A percentile compares a stretch with the other conserved stretches of the same genome.
These are phyloP conservation scores for Drosophila barbarae DNA, from an alignment of 2,888 invertebrate genomes.

Conservation along the genomic window DNA sequence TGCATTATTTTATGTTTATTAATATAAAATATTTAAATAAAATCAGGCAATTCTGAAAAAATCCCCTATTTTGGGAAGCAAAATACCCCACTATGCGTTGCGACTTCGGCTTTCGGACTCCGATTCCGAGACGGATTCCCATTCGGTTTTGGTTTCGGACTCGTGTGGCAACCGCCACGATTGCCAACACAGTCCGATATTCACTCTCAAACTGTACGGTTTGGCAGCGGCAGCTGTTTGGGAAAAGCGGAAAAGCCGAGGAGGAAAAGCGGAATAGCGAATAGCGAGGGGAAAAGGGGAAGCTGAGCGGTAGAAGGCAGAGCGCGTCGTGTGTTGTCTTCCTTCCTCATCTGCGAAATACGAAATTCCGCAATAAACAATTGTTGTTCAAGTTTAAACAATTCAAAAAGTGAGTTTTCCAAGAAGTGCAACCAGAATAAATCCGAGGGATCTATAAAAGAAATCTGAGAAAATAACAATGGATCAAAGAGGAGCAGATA, in stretches of 20 bases:
- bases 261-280: conserved; percentile 26
- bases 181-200: conserved; percentile 61
- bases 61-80: neutral
- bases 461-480: neutral
- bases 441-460: neutral
- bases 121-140: conserved; percentile 2
- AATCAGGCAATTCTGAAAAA: neutral
- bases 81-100: neutral
- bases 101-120: conserved; percentile 9
- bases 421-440: conserved; percentile 21
- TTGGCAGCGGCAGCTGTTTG: conserved; percentile 58
- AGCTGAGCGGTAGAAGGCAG: conserved; percentile 36
- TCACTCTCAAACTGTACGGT: conserved; percentile 80
- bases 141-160: conserved; percentile 17
- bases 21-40: neutral
- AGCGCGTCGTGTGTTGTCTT: conserved; percentile 63
- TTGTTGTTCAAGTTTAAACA: conserved; percentile 52
- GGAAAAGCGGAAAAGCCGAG: conserved; percentile 41
- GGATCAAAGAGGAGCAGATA: conserved; percentile 5
- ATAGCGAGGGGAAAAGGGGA: conserved; percentile 19
- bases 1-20: neutral
- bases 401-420: conserved; percentile 54
- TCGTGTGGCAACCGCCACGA: conserved; percentile 14
- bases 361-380: conserved; percentile 42
- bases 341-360: conserved; percentile 25